Evolutionary conservation across 2,888 invertebrate species (phyloP).

Genomic region (Ophioninae sp.): DNA sequence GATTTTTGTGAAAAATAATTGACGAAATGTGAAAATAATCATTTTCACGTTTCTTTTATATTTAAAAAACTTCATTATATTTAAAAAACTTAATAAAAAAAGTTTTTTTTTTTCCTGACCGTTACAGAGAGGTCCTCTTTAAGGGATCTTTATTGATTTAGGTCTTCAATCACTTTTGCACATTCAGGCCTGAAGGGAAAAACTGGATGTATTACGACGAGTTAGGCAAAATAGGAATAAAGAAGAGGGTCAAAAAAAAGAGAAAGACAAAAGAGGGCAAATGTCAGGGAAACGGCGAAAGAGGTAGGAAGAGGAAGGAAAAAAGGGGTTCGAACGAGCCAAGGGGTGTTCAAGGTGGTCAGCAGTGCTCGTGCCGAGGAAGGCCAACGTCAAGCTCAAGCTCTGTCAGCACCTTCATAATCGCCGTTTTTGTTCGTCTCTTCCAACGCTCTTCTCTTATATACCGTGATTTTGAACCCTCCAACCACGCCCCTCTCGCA

Average conservation of each 20-base stretch:
- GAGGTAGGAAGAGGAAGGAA: slow-evolving; percentile 7
- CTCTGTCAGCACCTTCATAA: slow-evolving; percentile 74
- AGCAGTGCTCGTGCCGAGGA: slow-evolving; percentile 54
- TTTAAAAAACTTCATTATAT: no score
- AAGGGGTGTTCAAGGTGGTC: slow-evolving; percentile 52
- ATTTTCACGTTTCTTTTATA: no score
- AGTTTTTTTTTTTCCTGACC: no score
- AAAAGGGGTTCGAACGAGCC: slow-evolving; percentile 9
- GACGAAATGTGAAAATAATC: no score
- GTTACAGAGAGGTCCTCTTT: neutral
- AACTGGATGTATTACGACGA: slow-evolving; percentile 12
- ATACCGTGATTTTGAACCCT: slow-evolving; percentile 45
- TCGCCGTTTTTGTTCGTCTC: slow-evolving; percentile 76
- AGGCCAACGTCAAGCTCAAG: slow-evolving; percentile 62
- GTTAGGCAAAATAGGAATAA: slow-evolving; percentile 9
- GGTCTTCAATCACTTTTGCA: slow-evolving; percentile 36
- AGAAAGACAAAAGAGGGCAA: neutral
- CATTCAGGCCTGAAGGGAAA: slow-evolving; percentile 22
- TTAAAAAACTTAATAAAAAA: no score
- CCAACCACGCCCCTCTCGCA: slow-evolving; percentile 40
- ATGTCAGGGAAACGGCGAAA: neutral
- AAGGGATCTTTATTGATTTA: slow-evolving; percentile 15
- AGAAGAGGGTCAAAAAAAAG: neutral
- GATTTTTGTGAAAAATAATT: no score
- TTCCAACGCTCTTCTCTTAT: slow-evolving; percentile 66